Evolutionary conservation across 2,113 vertebrate species (phyloP), one percentile per base, ranked within the genome.

Genomic region (Origma solitaria): DNA sequence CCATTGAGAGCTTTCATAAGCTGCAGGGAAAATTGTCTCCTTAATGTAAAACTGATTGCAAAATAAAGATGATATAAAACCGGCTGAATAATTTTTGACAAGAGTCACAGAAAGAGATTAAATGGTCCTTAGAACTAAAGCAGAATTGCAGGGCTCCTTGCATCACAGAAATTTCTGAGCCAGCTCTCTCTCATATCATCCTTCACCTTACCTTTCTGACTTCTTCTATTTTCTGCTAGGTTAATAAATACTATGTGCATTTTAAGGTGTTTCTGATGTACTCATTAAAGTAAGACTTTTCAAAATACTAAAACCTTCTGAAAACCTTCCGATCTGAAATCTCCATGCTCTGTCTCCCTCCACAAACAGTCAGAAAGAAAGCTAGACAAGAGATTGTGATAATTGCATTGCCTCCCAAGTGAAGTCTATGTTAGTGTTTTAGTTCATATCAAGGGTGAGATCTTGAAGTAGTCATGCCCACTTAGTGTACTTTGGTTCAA

Each of bases 51-150:
- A 82, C 33, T 80, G 71, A 73, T 85, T 95, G 42, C n/a, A 91
- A 87, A 94, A 86, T 75, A 90, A 90, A 86, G 45, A 65, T 95
- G 53, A 92, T 80, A 53, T 47, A 94, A 87, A 89, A 24, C 42
- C 16, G 64, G 28, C 3, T 3, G 4, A 76, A 87, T 82, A 93
- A 35, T 45, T 85, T 95, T 87, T 96, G 47, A 84, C 91, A 88
- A 47, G 57, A 72, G 47, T 64, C 40, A 76, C 70, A 69, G 35
- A 56, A 31, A 70, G 16, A 79, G 27, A 86, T 81, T 75, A 81
- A 91, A 75, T 50, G 13, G 7, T 60, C 44, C 53, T 76, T 64
- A 82, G 47, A 72, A 35, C 45, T 76, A 37, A 27, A 78, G 35
- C 7, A 51, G 42, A 87, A 89, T n/a, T 60, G 21, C 27, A 38